phyloP scores from a whole-genome alignment of 1,140 invertebrate species.

The Aphelinus certus region DNA sequence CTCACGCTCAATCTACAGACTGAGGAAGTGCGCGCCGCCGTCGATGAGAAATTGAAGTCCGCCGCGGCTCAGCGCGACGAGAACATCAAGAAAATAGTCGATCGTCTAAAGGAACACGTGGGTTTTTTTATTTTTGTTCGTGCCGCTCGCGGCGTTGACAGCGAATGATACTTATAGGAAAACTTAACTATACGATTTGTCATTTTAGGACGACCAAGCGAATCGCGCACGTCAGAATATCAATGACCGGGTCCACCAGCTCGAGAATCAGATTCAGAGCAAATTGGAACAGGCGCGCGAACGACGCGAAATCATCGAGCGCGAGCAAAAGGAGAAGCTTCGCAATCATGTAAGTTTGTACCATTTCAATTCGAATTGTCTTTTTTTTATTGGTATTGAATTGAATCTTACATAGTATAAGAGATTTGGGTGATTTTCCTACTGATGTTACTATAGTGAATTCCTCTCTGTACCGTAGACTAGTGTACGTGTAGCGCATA shows the following conservation, averaged over 20 bases:
- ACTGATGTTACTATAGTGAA: no score
- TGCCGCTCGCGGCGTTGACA: no score
- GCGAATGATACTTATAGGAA: no score
- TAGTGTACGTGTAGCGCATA: no score
- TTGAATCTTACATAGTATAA: no score
- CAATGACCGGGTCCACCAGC: slow-evolving; percentile 72
- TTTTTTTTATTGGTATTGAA: no score
- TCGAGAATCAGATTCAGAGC: slow-evolving; percentile 75
- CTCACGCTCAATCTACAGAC: slow-evolving; percentile 83
- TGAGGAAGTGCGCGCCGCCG: slow-evolving; percentile 80
- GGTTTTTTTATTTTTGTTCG: slow-evolving; percentile 28
- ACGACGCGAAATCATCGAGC: slow-evolving; percentile 75
- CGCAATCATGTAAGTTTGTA: slow-evolving; percentile 76
- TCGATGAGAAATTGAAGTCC: slow-evolving; percentile 85
- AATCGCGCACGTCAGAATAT: slow-evolving; percentile 73
- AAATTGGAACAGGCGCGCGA: slow-evolving; percentile 78
- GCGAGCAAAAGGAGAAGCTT: slow-evolving; percentile 78
- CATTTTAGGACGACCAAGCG: slow-evolving; percentile 75
- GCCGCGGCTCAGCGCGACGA: slow-evolving; percentile 86
- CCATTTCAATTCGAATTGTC: background rate
- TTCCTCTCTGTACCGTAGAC: no score
- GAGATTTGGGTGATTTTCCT: no score
- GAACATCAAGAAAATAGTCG: slow-evolving; percentile 87
- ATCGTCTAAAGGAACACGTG: slow-evolving; percentile 89
- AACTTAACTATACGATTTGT: background rate